Evolutionary conservation across 92 coral and sea anemone species (phyloP).

Genomic region (Desmophyllum pertusum): DNA sequence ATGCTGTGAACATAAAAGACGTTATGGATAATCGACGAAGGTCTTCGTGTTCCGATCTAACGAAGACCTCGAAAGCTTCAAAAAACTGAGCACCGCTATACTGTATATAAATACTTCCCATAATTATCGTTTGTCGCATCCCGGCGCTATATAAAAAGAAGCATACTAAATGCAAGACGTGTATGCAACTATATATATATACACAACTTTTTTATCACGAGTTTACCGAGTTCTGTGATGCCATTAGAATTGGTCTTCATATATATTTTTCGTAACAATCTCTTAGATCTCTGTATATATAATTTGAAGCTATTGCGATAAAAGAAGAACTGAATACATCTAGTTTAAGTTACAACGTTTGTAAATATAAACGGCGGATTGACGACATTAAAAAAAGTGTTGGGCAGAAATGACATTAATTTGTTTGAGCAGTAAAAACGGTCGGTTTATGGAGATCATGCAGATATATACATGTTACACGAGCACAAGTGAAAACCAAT

Average conservation of each 20-base stretch:
- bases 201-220: neutral
- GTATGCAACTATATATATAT: neutral
- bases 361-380: neutral
- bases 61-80: neutral
- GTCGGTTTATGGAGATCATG: neutral
- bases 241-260: neutral
- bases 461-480: neutral
- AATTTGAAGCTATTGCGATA: neutral
- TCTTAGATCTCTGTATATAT: neutral
- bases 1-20: constrained; percentile 4
- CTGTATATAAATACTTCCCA: neutral
- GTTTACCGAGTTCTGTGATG: neutral
- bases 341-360: neutral
- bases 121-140: neutral
- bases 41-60: constrained; percentile 15
- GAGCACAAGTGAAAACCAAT: neutral
- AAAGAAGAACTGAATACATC: neutral
- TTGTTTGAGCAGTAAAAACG: neutral
- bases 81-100: neutral
- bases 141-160: neutral
- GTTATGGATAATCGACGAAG: constrained; percentile 1
- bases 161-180: neutral
- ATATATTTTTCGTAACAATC: neutral
- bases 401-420: neutral
- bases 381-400: neutral